These are phyloP conservation scores for Cynocephalus volans DNA, from an alignment of 2,113 vertebrate species.

Conservation along the genomic window DNA sequence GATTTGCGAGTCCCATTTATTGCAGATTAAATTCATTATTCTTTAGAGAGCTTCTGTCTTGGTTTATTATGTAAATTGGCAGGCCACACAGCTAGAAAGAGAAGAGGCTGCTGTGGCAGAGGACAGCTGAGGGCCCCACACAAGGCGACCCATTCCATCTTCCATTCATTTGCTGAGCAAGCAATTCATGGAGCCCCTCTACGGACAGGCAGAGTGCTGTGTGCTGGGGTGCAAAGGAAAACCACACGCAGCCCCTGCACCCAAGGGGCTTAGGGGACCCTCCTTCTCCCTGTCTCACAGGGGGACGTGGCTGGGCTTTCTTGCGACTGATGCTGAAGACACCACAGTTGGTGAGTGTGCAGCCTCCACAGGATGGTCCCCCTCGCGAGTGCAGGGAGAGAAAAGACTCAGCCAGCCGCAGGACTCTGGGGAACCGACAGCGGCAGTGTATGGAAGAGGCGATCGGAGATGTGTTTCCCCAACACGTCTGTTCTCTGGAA, in stretches of 20 bases:
- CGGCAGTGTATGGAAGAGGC: not conserved
- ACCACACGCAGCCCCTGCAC: rapidly evolving
- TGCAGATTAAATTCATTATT: no score
- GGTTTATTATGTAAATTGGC: no score
- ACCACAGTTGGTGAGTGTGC: rapidly evolving
- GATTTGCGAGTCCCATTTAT: no score
- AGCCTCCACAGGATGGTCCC: no score
- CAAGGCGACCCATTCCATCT: not conserved
- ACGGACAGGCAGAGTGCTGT: not conserved
- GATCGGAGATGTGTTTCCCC: not conserved
- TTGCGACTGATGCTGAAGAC: not conserved
- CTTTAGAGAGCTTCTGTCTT: no score
- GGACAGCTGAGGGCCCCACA: not conserved
- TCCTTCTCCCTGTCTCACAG: not conserved
- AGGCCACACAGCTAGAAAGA: not conserved
- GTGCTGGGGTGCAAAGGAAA: not conserved
- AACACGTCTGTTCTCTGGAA: not conserved
- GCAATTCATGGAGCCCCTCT: not conserved
- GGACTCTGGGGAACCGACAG: not conserved
- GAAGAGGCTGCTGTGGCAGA: rapidly evolving
- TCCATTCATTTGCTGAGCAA: not conserved
- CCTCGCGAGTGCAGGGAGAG: not conserved
- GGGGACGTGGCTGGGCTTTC: not conserved
- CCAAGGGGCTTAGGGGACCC: rapidly evolving
- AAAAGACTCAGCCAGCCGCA: rapidly evolving